Evolutionary conservation across 2,888 invertebrate species (phyloP).

Genomic region (Drosophila paracracens): DNA sequence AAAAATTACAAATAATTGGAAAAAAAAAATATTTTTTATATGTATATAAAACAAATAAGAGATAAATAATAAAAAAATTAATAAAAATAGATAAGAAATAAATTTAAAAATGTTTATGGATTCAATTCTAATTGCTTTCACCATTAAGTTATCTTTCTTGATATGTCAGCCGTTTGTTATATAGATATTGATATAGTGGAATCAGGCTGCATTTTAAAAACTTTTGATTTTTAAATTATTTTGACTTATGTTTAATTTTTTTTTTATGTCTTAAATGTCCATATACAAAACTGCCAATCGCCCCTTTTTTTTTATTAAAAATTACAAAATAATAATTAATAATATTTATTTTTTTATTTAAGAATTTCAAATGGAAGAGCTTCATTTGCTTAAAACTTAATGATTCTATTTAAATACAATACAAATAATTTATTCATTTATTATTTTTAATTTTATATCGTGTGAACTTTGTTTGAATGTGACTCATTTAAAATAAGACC

Average conservation of each 20-base stretch:
- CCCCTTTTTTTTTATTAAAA: not conserved
- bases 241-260: no score
- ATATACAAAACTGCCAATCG: not conserved
- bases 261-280: not conserved
- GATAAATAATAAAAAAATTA: no score
- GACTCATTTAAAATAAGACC: not conserved
- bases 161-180: no score
- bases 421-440: not conserved
- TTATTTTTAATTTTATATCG: not conserved
- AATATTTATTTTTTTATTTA: not conserved
- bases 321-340: not conserved
- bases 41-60: no score
- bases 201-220: not conserved
- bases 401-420: not conserved
- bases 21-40: not conserved
- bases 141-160: no score
- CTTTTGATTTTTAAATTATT: not conserved
- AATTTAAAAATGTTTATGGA: no score
- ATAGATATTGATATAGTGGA: no score
- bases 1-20: no score
- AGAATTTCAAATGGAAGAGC: not conserved
- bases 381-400: not conserved
- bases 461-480: conserved; percentile 5
- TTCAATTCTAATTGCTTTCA: no score
- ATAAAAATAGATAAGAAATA: no score